Conservation (phyloP, 2,797 vertebrate genomes). For the Eulemur coronatus region DNA sequence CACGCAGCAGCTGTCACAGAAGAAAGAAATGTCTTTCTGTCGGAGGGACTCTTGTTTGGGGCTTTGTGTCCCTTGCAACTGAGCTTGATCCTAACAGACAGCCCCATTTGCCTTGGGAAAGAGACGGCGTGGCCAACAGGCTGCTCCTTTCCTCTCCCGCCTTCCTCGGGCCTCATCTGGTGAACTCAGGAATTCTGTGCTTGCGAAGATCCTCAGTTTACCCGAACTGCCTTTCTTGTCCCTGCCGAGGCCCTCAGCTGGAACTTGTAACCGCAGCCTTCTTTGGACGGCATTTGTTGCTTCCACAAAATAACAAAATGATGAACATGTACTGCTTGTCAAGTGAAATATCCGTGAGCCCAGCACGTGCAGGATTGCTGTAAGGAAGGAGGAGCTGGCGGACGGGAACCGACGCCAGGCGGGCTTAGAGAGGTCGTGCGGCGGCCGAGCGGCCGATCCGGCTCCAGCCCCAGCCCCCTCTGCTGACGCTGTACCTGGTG, state of each 20-base stretch:
- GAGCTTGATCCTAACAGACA: background rate
- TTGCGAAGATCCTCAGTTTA: background rate
- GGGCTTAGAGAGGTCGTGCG: fast-evolving
- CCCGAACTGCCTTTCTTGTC: background rate
- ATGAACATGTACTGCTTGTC: background rate
- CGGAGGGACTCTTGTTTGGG: background rate
- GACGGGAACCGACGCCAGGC: fast-evolving
- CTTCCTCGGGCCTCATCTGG: background rate
- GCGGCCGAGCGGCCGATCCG: background rate
- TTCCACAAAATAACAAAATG: background rate
- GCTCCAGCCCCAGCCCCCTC: fast-evolving
- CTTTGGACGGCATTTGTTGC: background rate
- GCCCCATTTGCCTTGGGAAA: background rate
- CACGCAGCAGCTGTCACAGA: background rate
- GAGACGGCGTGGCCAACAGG: fast-evolving
- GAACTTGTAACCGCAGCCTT: background rate
- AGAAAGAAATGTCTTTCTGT: background rate
- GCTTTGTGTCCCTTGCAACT: background rate
- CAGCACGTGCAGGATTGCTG: background rate
- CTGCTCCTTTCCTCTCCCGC: background rate
- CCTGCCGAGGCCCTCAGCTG: background rate
- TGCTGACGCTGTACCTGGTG: fast-evolving
- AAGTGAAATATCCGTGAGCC: background rate
- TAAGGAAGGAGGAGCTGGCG: background rate
- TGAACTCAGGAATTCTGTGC: background rate